These are phyloP conservation scores for Oligia latruncula DNA, from an alignment of 2,888 invertebrate genomes.

Conservation along the genomic window DNA sequence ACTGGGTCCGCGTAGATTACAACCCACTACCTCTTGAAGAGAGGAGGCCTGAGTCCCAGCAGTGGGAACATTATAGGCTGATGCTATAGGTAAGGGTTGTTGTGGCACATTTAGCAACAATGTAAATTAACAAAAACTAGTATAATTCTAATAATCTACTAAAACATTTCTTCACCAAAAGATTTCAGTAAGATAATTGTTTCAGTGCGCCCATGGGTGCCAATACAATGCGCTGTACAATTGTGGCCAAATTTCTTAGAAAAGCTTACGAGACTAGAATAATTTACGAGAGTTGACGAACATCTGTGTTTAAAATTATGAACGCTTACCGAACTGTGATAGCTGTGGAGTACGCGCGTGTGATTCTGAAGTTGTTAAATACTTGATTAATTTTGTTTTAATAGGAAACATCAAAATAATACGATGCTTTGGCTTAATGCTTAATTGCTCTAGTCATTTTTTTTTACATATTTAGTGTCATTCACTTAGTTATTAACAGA, in stretches of 20 bases:
- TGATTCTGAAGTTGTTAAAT: conserved; percentile 28
- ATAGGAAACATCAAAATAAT: not conserved
- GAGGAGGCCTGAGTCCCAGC: not conserved
- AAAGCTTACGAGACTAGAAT: conserved; percentile 36
- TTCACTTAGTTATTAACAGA: not conserved
- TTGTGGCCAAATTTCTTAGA: conserved; percentile 15
- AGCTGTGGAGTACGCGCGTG: conserved; percentile 10
- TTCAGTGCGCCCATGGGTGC: conserved; percentile 15
- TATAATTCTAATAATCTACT: not conserved
- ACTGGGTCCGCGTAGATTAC: not conserved
- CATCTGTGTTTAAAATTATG: conserved; percentile 30
- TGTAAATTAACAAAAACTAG: not conserved
- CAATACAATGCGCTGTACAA: conserved; percentile 8
- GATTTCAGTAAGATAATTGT: conserved; percentile 15
- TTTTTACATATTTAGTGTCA: not conserved
- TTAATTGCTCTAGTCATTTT: not conserved
- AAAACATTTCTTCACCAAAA: not conserved
- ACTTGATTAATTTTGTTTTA: conserved; percentile 16
- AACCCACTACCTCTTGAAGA: not conserved
- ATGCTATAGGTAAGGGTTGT: not conserved
- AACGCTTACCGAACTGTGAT: conserved; percentile 12
- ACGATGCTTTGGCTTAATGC: not conserved
- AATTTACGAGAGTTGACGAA: conserved; percentile 25
- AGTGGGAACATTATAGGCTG: not conserved
- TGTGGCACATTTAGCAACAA: not conserved